phyloP scores from a whole-genome alignment of 1,140 invertebrate species.

The Idris sp. region DNA sequence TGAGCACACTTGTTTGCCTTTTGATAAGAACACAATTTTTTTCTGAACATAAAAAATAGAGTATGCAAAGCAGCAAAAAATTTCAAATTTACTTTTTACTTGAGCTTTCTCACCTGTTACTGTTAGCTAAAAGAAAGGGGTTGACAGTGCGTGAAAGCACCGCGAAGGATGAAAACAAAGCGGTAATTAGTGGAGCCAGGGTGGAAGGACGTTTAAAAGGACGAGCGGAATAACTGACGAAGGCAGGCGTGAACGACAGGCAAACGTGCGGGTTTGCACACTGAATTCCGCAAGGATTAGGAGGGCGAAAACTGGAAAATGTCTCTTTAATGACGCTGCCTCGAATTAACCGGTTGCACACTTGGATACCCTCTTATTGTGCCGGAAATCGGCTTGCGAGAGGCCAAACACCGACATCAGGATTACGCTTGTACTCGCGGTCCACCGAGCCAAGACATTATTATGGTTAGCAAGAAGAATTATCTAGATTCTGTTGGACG shows the following conservation, averaged over 20 bases:
- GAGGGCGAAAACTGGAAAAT: constrained; percentile 78
- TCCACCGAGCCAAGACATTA: no score
- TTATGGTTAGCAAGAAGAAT: no score
- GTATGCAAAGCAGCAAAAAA: no score
- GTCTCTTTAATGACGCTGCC: constrained; percentile 77
- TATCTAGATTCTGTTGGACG: no score
- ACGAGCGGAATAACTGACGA: constrained; percentile 58
- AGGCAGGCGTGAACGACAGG: constrained; percentile 59
- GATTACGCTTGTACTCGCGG: no score
- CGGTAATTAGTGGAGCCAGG: constrained; percentile 74
- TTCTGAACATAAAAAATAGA: no score
- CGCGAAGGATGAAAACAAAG: constrained; percentile 72
- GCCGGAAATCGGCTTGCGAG: no score
- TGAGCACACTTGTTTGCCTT: constrained; percentile 48
- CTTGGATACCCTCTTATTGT: constrained; percentile 54
- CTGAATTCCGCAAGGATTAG: constrained; percentile 77
- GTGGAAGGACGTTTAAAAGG: constrained; percentile 50
- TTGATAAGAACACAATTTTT: no score
- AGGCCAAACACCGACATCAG: no score
- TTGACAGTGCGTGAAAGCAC: constrained; percentile 69
- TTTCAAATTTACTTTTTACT: no score
- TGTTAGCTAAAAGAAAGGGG: constrained; percentile 43
- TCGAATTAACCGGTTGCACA: constrained; percentile 60
- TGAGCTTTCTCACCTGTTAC: constrained; percentile 49
- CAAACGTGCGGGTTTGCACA: constrained; percentile 71